Conservation (phyloP, 2,797 vertebrate genomes). For the Coilia nasus region DNA sequence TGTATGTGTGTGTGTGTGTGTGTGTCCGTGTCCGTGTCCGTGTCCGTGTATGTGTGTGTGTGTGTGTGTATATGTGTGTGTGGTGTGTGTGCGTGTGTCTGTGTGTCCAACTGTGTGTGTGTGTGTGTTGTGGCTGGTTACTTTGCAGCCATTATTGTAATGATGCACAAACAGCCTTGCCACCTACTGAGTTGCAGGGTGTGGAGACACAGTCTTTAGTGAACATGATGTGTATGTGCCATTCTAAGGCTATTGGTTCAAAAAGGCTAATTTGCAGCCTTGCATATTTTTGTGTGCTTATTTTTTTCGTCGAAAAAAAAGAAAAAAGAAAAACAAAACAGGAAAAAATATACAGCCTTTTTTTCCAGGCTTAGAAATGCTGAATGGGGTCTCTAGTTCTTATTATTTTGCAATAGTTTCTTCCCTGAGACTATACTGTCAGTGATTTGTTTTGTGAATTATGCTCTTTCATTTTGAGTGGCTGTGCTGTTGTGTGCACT, state of each 20-base stretch:
- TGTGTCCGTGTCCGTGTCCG: no score
- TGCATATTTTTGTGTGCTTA: neutral
- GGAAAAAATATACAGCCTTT: neutral
- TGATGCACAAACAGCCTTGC: slow-evolving; percentile 18
- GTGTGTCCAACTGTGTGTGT: slow-evolving; percentile 34
- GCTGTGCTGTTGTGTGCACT: slow-evolving; percentile 56
- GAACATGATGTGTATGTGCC: neutral
- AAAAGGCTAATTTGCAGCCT: slow-evolving; percentile 13
- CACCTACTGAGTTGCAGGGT: neutral
- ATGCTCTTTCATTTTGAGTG: neutral
- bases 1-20: neutral
- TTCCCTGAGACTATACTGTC: neutral
- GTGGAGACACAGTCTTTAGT: neutral
- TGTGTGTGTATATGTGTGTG: slow-evolving; percentile 30
- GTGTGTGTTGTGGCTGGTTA: neutral
- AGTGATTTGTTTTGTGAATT: neutral
- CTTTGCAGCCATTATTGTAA: slow-evolving; percentile 11
- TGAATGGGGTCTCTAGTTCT: neutral
- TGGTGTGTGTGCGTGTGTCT: slow-evolving; percentile 25
- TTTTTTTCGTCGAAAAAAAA: neutral
- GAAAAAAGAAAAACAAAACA: neutral
- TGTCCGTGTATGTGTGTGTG: neutral
- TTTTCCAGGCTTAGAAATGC: slow-evolving; percentile 12
- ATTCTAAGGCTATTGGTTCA: neutral
- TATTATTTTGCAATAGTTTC: neutral